These are phyloP conservation scores for Eurois occulta DNA, from an alignment of 2,888 invertebrate genomes.

Conservation along the genomic window DNA sequence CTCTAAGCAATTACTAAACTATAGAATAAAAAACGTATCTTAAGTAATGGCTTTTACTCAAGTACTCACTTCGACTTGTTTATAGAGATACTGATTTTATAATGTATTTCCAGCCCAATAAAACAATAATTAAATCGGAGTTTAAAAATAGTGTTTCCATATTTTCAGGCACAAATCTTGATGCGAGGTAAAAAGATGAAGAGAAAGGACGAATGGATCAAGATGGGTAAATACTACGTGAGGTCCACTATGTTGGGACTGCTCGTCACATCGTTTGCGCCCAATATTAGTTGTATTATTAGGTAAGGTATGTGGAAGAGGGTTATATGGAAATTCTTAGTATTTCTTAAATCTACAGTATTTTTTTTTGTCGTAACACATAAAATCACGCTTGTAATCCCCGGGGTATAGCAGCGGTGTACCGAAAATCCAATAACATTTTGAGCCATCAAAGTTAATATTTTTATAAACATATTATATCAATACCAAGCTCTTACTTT, in stretches of 20 bases:
- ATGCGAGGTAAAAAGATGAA: constrained; percentile 86
- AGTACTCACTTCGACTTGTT: too few relatives aligned
- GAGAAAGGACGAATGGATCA: constrained; percentile 81
- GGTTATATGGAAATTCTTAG: not conserved
- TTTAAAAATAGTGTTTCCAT: not conserved
- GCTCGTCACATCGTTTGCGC: constrained; percentile 76
- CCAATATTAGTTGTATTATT: constrained; percentile 81
- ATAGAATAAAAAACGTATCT: too few relatives aligned
- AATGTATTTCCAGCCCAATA: not conserved
- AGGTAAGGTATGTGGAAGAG: constrained; percentile 83
- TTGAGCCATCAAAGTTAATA: not conserved
- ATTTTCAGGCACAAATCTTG: constrained; percentile 84
- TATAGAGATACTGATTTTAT: not conserved
- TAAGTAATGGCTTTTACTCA: too few relatives aligned
- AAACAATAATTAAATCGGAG: not conserved
- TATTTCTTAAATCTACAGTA: not conserved
- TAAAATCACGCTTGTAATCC: not conserved
- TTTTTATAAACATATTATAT: not conserved
- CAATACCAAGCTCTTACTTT: too few relatives aligned
- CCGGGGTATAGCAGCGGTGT: not conserved
- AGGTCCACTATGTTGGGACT: constrained; percentile 84
- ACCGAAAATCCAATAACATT: not conserved
- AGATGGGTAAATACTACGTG: constrained; percentile 83
- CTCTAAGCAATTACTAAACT: too few relatives aligned
- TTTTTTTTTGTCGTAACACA: not conserved